phyloP scores from a whole-genome alignment of 2,113 vertebrate genomes.

The Pandion haliaetus region DNA sequence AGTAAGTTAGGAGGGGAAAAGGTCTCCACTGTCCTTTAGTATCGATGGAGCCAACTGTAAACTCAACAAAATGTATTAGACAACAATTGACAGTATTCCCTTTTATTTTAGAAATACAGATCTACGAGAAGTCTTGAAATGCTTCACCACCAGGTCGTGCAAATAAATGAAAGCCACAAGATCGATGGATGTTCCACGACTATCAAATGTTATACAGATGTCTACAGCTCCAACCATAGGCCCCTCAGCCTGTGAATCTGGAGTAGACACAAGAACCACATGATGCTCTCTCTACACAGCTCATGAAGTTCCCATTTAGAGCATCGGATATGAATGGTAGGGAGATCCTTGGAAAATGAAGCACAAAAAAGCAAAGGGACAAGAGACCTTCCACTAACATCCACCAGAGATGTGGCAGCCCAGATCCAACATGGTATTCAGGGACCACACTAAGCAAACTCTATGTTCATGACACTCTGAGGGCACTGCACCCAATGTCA shows the following conservation, averaged over 20 bases:
- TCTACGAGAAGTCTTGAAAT: not conserved
- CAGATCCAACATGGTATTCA: not conserved
- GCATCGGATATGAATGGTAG: rapidly evolving
- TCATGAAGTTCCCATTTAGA: not conserved
- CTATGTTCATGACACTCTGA: not conserved
- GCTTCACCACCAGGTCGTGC: not conserved
- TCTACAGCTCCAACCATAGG: not conserved
- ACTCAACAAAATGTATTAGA: not conserved
- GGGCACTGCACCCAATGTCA: not conserved
- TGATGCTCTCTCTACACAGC: not conserved
- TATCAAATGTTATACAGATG: not conserved
- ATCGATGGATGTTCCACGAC: not conserved
- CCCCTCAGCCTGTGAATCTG: not conserved
- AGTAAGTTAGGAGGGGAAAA: not conserved
- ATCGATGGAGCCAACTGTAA: not conserved
- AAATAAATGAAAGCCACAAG: not conserved
- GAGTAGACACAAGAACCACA: not conserved
- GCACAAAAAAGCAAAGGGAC: not conserved
- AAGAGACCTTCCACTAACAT: not conserved
- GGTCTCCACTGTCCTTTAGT: not conserved
- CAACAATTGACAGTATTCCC: not conserved
- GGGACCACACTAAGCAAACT: rapidly evolving
- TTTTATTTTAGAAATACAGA: not conserved
- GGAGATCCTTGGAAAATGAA: not conserved
- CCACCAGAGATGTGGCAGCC: not conserved